A percentile compares a stretch with the other conserved stretches of the same genome.
phyloP scores from a whole-genome alignment of 2,888 invertebrate species.

The Drosophila antonietae region DNA sequence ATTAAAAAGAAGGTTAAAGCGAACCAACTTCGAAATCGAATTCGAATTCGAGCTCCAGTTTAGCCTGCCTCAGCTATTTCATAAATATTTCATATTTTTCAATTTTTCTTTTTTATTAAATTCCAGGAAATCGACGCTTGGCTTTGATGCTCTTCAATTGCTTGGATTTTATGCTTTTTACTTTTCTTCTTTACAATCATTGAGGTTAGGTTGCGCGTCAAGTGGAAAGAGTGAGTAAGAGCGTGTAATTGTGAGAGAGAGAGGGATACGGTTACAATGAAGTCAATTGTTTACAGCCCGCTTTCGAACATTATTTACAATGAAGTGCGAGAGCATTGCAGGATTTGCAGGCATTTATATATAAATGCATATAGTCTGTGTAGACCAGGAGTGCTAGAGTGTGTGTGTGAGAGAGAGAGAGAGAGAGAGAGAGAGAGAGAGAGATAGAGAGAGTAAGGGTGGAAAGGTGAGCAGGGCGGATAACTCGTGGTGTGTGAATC shows the following conservation, averaged over 20 bases:
- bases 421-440: background rate
- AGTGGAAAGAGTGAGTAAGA: conserved; percentile 26
- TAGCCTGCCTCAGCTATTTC: conserved; percentile 1
- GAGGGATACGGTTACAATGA: conserved; percentile 37
- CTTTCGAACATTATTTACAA: conserved; percentile 65
- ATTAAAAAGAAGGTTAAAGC: conserved; percentile 42
- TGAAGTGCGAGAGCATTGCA: conserved; percentile 53
- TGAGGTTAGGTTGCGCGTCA: conserved; percentile 38
- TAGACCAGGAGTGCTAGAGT: background rate
- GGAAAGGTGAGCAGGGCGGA: conserved; percentile 4
- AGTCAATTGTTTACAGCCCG: conserved; percentile 35
- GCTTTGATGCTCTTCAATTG: conserved; percentile 71
- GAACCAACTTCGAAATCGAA: conserved; percentile 36
- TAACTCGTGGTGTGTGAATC: conserved; percentile 7
- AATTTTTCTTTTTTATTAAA: conserved; percentile 18
- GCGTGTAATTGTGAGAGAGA: conserved; percentile 8
- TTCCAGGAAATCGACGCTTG: conserved; percentile 76
- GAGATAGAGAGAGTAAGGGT: background rate
- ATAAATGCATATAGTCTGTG: background rate
- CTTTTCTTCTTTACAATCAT: conserved; percentile 14
- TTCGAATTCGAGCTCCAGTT: background rate
- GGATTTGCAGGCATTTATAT: background rate
- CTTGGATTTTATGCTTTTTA: conserved; percentile 41
- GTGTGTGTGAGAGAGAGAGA: too few relatives aligned
- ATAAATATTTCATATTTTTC: conserved; percentile 14